A percentile compares a stretch with the other conserved stretches of the same genome.
Conservation (phyloP, 2,113 vertebrate species). For the Rhea americana region DNA sequence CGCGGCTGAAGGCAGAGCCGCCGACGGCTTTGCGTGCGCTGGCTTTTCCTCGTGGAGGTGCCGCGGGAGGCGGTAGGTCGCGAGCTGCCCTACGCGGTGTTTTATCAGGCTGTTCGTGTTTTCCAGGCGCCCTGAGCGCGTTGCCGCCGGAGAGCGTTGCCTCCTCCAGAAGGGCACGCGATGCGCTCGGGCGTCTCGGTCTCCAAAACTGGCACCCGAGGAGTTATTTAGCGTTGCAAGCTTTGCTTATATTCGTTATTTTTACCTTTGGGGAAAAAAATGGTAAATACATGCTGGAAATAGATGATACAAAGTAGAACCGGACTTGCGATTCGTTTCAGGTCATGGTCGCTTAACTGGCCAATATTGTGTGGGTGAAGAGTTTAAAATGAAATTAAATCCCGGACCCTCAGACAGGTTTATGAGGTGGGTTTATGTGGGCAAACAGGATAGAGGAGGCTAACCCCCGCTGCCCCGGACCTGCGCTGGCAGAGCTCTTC, state of each 20-base stretch:
- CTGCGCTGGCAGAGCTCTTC: neutral
- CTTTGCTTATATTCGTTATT: neutral
- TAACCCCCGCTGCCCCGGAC: neutral
- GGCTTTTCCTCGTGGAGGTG: too few relatives aligned
- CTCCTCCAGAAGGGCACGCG: rapidly evolving
- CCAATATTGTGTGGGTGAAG: neutral
- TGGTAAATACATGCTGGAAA: too few relatives aligned
- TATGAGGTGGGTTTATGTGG: neutral
- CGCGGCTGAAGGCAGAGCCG: too few relatives aligned
- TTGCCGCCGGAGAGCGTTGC: too few relatives aligned
- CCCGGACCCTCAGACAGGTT: neutral
- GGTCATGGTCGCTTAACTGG: rapidly evolving
- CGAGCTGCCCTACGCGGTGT: too few relatives aligned
- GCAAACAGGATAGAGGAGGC: neutral
- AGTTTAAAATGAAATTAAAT: neutral
- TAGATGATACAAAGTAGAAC: rapidly evolving
- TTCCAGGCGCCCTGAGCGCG: too few relatives aligned
- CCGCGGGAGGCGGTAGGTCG: too few relatives aligned
- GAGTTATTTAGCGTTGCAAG: rapidly evolving
- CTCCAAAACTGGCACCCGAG: neutral
- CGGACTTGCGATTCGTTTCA: neutral
- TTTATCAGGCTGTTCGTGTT: too few relatives aligned
- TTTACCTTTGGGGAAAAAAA: neutral
- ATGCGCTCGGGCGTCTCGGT: neutral
- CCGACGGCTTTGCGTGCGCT: too few relatives aligned